phyloP scores from a whole-genome alignment of 2,888 invertebrate genomes.

The Linnaemya tessellans region DNA sequence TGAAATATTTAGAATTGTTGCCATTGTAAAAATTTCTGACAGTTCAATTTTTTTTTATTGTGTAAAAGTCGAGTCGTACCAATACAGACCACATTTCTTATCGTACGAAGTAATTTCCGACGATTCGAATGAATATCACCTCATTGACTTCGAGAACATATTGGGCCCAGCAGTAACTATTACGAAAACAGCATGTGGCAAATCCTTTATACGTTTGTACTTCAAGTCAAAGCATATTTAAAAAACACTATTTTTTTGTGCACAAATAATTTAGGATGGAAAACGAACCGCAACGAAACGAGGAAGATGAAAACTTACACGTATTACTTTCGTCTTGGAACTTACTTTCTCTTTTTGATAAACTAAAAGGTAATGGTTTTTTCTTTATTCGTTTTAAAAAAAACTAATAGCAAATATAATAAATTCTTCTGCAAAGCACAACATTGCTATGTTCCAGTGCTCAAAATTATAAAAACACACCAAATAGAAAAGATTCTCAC shows the following conservation, averaged over 20 bases:
- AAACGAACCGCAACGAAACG: conserved; percentile 8
- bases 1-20: no score
- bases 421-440: neutral
- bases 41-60: conserved; percentile 11
- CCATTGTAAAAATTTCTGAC: neutral
- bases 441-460: conserved; percentile 2
- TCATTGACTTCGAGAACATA: neutral
- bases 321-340: neutral
- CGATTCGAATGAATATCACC: neutral
- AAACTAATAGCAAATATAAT: neutral
- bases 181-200: conserved; percentile 27
- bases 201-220: conserved; percentile 13
- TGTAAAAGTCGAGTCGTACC: neutral
- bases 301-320: neutral
- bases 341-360: conserved; percentile 8
- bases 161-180: conserved; percentile 33
- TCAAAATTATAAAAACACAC: conserved; percentile 22
- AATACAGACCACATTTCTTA: neutral
- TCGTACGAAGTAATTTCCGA: neutral
- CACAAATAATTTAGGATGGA: neutral
- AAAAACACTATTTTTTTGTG: neutral
- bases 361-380: neutral
- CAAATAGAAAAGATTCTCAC: conserved; percentile 28
- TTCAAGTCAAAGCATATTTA: conserved; percentile 2
- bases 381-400: neutral